Conservation (phyloP, 2,113 vertebrate genomes). For the Oryzias javanicus region DNA sequence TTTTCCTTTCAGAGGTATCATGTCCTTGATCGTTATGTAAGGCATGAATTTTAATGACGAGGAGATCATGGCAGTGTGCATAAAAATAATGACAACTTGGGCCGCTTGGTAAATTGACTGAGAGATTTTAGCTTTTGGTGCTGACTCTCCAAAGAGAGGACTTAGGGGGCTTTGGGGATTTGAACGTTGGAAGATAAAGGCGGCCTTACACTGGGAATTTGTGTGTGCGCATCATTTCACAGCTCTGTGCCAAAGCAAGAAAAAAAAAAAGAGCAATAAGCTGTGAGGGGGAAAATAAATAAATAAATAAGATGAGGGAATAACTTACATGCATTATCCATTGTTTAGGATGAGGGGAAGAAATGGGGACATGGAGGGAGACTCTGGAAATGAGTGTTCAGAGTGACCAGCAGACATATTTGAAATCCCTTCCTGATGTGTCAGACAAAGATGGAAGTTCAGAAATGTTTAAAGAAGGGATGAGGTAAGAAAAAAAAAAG, state of each 20-base stretch:
- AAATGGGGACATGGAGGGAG: background rate
- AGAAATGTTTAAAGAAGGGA: no score
- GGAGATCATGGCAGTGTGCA: conserved; percentile 27
- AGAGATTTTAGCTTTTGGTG: conserved; percentile 44
- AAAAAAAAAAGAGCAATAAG: conserved; percentile 6
- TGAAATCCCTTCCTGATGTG: no score
- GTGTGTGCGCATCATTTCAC: conserved; percentile 32
- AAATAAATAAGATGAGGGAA: conserved; percentile 4
- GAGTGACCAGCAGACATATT: no score
- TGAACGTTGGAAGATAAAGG: conserved; percentile 60
- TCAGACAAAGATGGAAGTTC: no score
- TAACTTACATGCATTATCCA: conserved; percentile 41
- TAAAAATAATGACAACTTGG: conserved; percentile 50
- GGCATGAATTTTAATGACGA: conserved; percentile 45
- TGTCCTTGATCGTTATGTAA: conserved; percentile 49
- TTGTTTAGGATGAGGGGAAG: conserved; percentile 31
- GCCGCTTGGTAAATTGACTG: conserved; percentile 50
- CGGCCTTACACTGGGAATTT: conserved; percentile 19
- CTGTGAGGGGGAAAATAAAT: background rate
- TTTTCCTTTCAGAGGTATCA: conserved; percentile 14
- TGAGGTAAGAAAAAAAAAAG: no score
- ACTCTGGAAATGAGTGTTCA: no score
- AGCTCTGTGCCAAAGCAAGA: conserved; percentile 8
- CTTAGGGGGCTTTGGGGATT: conserved; percentile 57
- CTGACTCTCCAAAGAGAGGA: conserved; percentile 49